phyloP scores from a whole-genome alignment of 1,140 invertebrate genomes.

The Drosophila truncata region DNA sequence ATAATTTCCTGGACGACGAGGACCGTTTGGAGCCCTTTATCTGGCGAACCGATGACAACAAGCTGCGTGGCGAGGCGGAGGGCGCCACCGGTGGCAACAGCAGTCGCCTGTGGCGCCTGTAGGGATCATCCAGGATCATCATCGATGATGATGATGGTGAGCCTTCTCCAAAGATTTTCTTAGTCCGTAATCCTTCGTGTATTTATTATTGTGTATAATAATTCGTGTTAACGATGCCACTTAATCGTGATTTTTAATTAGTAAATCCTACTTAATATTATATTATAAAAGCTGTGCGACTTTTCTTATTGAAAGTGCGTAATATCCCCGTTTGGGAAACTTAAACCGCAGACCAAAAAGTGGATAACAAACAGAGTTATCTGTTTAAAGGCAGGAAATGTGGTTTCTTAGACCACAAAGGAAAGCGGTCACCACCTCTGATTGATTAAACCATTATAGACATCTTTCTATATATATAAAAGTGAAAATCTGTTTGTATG shows the following conservation, averaged over 20 bases:
- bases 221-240: constrained; percentile 41
- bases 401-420: not conserved
- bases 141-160: not conserved
- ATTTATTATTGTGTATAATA: constrained; percentile 67
- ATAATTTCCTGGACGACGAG: constrained; percentile 92
- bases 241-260: constrained; percentile 44
- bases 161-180: constrained; percentile 44
- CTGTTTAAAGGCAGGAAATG: not conserved
- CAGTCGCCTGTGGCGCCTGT: constrained; percentile 68
- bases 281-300: not conserved
- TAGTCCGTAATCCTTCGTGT: constrained; percentile 31
- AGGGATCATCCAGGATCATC: constrained; percentile 13
- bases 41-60: constrained; percentile 90
- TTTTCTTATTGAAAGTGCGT: not conserved
- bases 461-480: too few species aligned
- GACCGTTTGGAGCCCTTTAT: constrained; percentile 95
- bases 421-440: not conserved
- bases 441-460: constrained; percentile 6
- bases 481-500: too few species aligned
- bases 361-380: not conserved
- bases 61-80: constrained; percentile 76
- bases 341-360: not conserved
- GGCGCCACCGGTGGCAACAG: constrained; percentile 85
- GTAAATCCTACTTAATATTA: constrained; percentile 38
- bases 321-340: not conserved